phyloP scores from a whole-genome alignment of 2,888 invertebrate genomes.

The Morinoia aosen region DNA sequence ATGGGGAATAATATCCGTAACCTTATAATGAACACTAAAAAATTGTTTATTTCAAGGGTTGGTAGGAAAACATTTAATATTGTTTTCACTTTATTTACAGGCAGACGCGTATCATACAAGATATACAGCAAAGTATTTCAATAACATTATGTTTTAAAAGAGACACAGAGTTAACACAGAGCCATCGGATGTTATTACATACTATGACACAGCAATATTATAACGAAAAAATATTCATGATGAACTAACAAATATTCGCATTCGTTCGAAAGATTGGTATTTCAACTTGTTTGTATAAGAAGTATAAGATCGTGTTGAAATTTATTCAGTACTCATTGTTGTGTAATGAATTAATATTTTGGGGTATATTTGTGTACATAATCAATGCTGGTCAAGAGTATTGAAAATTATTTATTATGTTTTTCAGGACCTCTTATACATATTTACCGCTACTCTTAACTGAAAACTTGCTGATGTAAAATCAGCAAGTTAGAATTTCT shows the following conservation, averaged over 20 bases:
- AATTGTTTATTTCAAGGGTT: too few relatives aligned
- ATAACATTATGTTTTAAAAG: background rate
- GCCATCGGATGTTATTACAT: background rate
- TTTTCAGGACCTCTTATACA: too few relatives aligned
- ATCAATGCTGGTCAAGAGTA: too few relatives aligned
- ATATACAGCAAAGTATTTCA: constrained; percentile 33
- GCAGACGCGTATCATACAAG: background rate
- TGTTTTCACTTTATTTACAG: constrained; percentile 27
- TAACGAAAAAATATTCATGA: background rate
- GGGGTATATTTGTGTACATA: too few relatives aligned
- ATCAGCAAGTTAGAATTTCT: too few relatives aligned
- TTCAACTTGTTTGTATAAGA: background rate
- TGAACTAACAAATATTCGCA: background rate
- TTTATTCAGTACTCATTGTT: background rate
- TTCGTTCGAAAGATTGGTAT: background rate
- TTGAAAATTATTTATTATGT: too few relatives aligned
- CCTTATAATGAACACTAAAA: too few relatives aligned
- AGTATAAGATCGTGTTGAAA: background rate
- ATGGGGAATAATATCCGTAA: too few relatives aligned
- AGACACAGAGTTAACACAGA: background rate
- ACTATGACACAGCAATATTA: background rate
- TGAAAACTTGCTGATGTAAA: too few relatives aligned
- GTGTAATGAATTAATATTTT: background rate
- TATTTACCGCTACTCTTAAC: too few relatives aligned
- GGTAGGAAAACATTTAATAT: background rate